Evolutionary conservation across 2,113 vertebrate species (phyloP).

Genomic region (Saiga tatarica): DNA sequence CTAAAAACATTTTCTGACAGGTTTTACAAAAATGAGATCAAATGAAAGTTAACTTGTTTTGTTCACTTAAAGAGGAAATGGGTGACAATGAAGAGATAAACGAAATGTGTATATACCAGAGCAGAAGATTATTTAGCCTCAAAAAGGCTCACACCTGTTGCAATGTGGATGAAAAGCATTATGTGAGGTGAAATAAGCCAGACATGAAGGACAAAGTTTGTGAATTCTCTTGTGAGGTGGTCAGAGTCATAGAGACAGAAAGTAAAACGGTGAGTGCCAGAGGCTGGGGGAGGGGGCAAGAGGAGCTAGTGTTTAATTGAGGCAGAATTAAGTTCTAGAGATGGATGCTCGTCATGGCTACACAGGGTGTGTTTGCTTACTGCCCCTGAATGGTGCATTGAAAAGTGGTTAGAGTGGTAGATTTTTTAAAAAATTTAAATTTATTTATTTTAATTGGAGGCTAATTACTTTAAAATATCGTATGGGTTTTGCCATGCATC

Average conservation of each 20-base stretch:
- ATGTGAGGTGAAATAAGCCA: neutral
- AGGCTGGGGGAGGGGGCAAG: no score
- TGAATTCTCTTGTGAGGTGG: neutral
- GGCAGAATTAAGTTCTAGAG: neutral
- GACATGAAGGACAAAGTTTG: neutral
- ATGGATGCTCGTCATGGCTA: rapidly evolving
- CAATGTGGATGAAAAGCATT: neutral
- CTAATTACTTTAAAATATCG: no score
- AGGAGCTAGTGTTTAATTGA: neutral
- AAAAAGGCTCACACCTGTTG: neutral
- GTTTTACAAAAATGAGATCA: neutral
- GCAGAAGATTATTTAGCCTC: neutral
- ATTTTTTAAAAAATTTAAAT: no score
- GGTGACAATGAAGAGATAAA: neutral
- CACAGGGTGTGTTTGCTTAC: no score
- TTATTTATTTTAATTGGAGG: no score
- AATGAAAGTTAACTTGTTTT: neutral
- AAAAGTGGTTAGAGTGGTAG: neutral
- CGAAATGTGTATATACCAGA: neutral
- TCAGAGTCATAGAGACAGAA: neutral
- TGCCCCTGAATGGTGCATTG: rapidly evolving
- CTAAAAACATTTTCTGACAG: neutral
- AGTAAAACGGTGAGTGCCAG: neutral
- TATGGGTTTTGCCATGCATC: no score
- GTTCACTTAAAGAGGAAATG: neutral